phyloP scores from a whole-genome alignment of 2,113 vertebrate genomes.

The Theristicus caerulescens region DNA sequence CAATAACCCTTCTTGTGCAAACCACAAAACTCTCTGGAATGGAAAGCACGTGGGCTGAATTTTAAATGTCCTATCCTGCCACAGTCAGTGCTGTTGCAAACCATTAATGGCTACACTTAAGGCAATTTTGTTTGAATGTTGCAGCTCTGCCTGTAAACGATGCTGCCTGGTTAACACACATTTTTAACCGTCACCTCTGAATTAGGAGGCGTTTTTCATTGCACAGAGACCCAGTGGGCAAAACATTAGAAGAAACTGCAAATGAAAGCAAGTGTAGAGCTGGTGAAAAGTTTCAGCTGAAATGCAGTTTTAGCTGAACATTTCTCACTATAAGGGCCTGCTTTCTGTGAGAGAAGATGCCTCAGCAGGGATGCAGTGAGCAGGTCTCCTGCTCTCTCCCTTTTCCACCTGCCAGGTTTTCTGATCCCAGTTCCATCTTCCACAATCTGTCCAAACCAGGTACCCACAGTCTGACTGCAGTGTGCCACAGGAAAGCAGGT shows the following conservation, averaged over 20 bases:
- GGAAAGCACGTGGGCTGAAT: neutral
- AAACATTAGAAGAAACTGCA: neutral
- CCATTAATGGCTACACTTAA: neutral
- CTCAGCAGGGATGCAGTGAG: neutral
- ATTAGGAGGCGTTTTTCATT: neutral
- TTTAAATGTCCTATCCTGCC: neutral
- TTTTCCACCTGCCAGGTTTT: neutral
- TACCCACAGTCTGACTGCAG: neutral
- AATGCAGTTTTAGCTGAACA: neutral
- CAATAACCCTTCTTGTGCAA: conserved; percentile 29
- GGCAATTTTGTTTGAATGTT: neutral
- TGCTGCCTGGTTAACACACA: neutral
- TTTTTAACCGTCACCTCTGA: neutral
- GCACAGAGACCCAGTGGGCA: neutral
- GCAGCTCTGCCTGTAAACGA: neutral
- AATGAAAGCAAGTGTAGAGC: neutral
- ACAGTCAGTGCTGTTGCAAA: neutral
- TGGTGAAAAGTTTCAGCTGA: neutral
- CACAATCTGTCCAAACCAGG: neutral
- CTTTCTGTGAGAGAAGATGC: neutral
- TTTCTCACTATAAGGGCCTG: neutral
- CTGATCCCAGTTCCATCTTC: neutral
- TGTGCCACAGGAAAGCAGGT: neutral
- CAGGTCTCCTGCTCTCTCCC: neutral
- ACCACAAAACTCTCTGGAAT: conserved; percentile 16